phyloP scores from a whole-genome alignment of 2,113 vertebrate genomes.

The Phrynosoma platyrhinos region DNA sequence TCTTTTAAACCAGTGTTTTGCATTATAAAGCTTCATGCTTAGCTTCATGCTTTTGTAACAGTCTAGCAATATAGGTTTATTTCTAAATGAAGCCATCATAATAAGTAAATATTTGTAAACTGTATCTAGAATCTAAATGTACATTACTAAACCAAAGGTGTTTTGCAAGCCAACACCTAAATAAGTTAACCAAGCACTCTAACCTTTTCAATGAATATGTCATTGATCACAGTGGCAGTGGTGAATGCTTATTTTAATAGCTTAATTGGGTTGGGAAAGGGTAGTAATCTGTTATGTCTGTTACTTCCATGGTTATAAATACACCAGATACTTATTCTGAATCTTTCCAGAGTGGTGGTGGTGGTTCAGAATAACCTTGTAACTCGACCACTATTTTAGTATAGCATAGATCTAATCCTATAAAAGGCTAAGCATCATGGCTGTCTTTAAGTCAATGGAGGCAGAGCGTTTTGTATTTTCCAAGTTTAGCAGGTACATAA shows the following conservation, averaged over 20 bases:
- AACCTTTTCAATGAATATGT: not conserved
- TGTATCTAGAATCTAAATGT: not conserved
- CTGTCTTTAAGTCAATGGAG: conserved; percentile 39
- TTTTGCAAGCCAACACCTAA: not conserved
- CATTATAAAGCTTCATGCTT: not conserved
- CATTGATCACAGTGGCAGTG: not conserved
- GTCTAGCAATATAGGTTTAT: not conserved
- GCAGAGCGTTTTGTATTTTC: not conserved
- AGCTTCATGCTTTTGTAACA: not conserved
- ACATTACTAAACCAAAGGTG: not conserved
- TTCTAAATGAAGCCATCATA: not conserved
- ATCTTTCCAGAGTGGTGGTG: not conserved
- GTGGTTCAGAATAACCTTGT: conserved; percentile 26
- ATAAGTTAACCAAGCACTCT: not conserved
- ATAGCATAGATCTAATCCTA: conserved; percentile 13
- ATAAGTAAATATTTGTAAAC: not conserved
- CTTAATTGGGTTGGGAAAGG: not conserved
- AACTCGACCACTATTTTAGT: not conserved
- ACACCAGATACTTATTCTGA: conserved; percentile 1
- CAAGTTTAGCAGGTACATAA: conserved; percentile 20
- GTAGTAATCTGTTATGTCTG: not conserved
- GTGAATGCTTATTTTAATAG: not conserved
- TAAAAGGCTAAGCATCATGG: conserved; percentile 8
- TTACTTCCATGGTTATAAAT: conserved; percentile 1
- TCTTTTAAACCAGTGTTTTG: not conserved